Base-by-base conservation (phyloP, 2,888 invertebrate species). In the Gari tellinella region DNA sequence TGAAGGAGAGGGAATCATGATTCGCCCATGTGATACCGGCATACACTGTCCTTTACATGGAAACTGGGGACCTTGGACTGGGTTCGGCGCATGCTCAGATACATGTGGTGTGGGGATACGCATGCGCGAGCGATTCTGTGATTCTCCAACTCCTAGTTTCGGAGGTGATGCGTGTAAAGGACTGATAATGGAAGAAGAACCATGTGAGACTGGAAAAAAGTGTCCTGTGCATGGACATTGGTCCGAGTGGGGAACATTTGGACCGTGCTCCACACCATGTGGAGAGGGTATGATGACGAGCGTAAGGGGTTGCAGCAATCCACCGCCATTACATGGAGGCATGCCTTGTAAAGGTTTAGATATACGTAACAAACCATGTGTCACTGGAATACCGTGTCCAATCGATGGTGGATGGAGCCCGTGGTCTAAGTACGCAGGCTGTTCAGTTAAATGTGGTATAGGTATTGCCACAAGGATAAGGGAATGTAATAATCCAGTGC, bases 221-320 rank as follows among this genome's bases (percentile, higher is more conserved):
- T 77, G 76, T 62, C 67, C 68, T 7, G 56, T 68, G 12, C 17
- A 57, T 21, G 73, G 73, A 5, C 17, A 43, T 4, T 73, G 73
- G 73, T 53, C 63, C 4, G 46, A 23, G 1, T 73, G 73, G 73
- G 25, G 25, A 12, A 41, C 49, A 2, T 55, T 8, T 14, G 21
- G 38, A 0, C 48, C 40, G 1, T 73, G 73, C 19, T 55, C 63
- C 8, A 67, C 17, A 14, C 12, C 43, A 1, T 73, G 73, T 23
- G 73, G 73, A 4, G 37, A 4, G 1, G 72, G 72, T 15, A n/a
- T 40, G 2, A 56, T 21, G 17, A 21, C 40, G 23, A 46, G 66
- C 17, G 14, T 21, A 3, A 31, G 72, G 12, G 17, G 25, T 1
- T 77, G 76, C 48, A 48, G 64, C 38, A 57, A 72, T 17, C 76